Evolutionary conservation across 2,888 invertebrate genomes (phyloP).

Genomic region (Plusia festucae): DNA sequence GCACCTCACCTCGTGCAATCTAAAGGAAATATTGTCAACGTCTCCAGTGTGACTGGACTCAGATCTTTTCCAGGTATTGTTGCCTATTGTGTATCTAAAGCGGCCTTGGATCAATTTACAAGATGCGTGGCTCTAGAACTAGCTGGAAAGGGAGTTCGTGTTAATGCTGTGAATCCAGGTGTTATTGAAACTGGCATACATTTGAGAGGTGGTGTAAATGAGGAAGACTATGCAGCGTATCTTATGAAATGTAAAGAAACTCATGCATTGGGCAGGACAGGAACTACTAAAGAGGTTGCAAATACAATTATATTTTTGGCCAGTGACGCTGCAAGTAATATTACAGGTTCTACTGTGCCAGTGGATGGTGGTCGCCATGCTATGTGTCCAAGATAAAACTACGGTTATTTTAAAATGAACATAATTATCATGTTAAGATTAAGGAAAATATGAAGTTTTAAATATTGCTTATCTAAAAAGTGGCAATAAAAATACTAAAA

Average conservation of each 20-base stretch:
- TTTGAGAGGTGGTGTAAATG: conserved; percentile 91
- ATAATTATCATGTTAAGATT: no score
- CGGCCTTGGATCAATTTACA: conserved; percentile 97
- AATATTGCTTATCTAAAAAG: background rate
- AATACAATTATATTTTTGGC: conserved; percentile 96
- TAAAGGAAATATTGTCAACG: conserved; percentile 95
- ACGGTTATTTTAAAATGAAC: background rate
- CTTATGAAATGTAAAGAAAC: conserved; percentile 94
- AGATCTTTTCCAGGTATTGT: conserved; percentile 94
- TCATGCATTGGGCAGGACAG: conserved; percentile 96
- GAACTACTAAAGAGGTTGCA: conserved; percentile 95
- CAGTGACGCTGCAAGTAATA: conserved; percentile 94
- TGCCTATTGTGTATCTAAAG: conserved; percentile 96
- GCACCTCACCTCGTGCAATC: conserved; percentile 93
- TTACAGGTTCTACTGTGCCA: conserved; percentile 94
- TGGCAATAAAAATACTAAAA: background rate
- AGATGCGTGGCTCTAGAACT: conserved; percentile 95
- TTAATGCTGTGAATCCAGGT: conserved; percentile 96
- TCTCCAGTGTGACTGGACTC: conserved; percentile 96
- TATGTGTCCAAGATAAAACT: conserved; percentile 93
- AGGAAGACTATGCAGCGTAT: conserved; percentile 93
- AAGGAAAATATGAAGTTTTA: background rate
- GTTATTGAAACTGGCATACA: conserved; percentile 93
- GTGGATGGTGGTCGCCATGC: conserved; percentile 97
- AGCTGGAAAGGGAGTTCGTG: conserved; percentile 92